Base-by-base conservation (phyloP, 2,888 invertebrate genomes). In the Ectemnius continuus region DNA sequence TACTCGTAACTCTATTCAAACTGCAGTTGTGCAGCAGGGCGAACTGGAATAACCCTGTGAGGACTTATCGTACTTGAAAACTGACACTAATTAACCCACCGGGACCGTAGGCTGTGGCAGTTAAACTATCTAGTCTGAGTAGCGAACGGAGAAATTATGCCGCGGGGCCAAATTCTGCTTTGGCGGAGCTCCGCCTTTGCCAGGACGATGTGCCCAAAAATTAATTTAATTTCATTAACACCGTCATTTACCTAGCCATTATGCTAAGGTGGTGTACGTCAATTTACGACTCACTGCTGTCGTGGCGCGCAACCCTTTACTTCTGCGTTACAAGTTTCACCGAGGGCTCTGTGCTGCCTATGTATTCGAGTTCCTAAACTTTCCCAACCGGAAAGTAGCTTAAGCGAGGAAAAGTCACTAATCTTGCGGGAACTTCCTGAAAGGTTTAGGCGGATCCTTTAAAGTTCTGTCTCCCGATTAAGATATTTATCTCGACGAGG, bases 51-150 rank as follows among this genome's bases (percentile, higher is more conserved):
- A 73, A 76, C 75, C 78, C 78, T 60, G 67, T 61, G 76, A 83
- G 36, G 81, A 79, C 81, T 83, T 83, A 81, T 83, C 81, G 78
- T 67, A 80, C 84, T 83, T 81, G 79, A 83, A 81, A 81, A 83
- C 81, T 79, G 81, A 81, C 75, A 68, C 81, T 83, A 83, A 83
- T 83, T 83, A 83, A 83, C 79, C 74, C 71, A 60, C 52, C 67
- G 66, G 63, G 74, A 76, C 67, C 66, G 67, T 79, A 75, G 76
- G 73, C 73, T 45, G 67, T 70, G 67, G 74, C 74, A 77, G 75
- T 79, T 73, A 57, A 83, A 79, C 77, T 83, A 77, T 83, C 70
- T 63, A 26, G 62, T 61, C 59, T 61, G 45, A 67, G 28, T 68
- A 64, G 67, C 75, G 66, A 75, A 78, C 61, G 70, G 77, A 36